Percentiles rank a stretch among this genome's conserved stretches.
Evolutionary conservation across 2,888 invertebrate species (phyloP).

Genomic region (Altica lythri): DNA sequence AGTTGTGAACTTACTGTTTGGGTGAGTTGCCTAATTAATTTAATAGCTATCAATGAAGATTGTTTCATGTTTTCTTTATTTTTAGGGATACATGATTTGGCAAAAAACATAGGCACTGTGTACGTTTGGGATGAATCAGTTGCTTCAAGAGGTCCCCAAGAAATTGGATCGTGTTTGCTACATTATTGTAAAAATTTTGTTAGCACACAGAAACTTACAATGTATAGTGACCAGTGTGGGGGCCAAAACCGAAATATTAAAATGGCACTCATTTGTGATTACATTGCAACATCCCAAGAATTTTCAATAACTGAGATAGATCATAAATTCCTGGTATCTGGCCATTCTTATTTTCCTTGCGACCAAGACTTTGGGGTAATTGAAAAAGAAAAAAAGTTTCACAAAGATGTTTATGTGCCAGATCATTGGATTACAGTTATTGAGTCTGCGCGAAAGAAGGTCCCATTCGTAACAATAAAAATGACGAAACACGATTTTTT

Average conservation of each 20-base stretch:
- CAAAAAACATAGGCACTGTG: no score
- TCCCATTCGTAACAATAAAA: neutral
- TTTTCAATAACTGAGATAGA: conserved; percentile 33
- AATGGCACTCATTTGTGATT: conserved; percentile 13
- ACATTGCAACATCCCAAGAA: neutral
- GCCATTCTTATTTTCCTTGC: conserved; percentile 41
- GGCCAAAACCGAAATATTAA: conserved; percentile 43
- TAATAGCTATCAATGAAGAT: no score
- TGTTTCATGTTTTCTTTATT: no score
- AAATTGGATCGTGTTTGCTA: conserved; percentile 43
- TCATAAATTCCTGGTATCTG: conserved; percentile 41
- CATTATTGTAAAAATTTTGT: conserved; percentile 36
- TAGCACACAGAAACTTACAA: conserved; percentile 29
- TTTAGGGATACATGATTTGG: neutral
- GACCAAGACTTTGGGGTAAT: conserved; percentile 36
- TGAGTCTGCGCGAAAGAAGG: neutral
- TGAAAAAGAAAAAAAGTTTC: conserved; percentile 39
- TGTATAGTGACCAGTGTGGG: conserved; percentile 34
- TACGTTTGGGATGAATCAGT: conserved; percentile 40
- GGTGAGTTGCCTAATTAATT: no score
- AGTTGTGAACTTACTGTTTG: neutral
- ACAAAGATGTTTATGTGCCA: conserved; percentile 33
- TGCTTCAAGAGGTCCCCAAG: conserved; percentile 44
- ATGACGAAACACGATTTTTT: neutral
- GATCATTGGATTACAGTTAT: neutral